These are phyloP conservation scores for Siniperca scherzeri DNA, from an alignment of 2,797 vertebrate species.

Conservation along the genomic window DNA sequence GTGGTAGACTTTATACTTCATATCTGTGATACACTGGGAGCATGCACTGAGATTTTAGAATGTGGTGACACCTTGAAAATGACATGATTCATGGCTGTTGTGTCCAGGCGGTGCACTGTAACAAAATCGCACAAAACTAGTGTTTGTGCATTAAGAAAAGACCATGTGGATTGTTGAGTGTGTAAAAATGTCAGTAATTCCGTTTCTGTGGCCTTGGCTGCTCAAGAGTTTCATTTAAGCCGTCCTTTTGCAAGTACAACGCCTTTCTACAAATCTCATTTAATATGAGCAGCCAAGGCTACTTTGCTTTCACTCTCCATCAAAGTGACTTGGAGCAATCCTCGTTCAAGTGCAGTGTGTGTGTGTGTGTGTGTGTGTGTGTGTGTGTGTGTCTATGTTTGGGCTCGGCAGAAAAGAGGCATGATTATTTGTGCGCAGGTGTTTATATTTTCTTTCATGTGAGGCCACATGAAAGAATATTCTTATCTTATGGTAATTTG, in stretches of 20 bases:
- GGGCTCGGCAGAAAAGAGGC: not conserved
- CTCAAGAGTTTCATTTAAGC: slow-evolving; percentile 40
- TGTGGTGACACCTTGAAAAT: slow-evolving; percentile 28
- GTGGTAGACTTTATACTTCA: slow-evolving; percentile 27
- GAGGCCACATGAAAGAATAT: slow-evolving; percentile 27
- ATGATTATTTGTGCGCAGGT: slow-evolving; percentile 20
- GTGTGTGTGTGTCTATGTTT: not conserved
- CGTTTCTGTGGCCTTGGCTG: slow-evolving; percentile 45
- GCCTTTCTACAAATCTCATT: slow-evolving; percentile 49
- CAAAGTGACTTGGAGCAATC: slow-evolving; percentile 65
- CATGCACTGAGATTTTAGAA: slow-evolving; percentile 1
- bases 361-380: not conserved
- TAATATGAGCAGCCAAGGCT: slow-evolving; percentile 71
- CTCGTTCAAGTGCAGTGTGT: slow-evolving; percentile 43
- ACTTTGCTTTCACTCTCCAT: slow-evolving; percentile 70
- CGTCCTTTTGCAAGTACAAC: slow-evolving; percentile 38
- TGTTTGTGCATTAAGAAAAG: slow-evolving; percentile 2
- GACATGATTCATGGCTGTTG: slow-evolving; percentile 19
- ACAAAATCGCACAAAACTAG: slow-evolving; percentile 13
- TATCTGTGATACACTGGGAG: slow-evolving; percentile 34
- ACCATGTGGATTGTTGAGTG: slow-evolving; percentile 1
- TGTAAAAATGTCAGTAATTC: slow-evolving; percentile 16
- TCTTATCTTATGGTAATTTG: slow-evolving; percentile 36
- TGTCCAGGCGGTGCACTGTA: not conserved
- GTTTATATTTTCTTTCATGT: slow-evolving; percentile 46